A percentile compares a stretch with the other conserved stretches of the same genome.
Evolutionary conservation across 2,797 vertebrate species (phyloP).

Genomic region (Tragelaphus oryx): DNA sequence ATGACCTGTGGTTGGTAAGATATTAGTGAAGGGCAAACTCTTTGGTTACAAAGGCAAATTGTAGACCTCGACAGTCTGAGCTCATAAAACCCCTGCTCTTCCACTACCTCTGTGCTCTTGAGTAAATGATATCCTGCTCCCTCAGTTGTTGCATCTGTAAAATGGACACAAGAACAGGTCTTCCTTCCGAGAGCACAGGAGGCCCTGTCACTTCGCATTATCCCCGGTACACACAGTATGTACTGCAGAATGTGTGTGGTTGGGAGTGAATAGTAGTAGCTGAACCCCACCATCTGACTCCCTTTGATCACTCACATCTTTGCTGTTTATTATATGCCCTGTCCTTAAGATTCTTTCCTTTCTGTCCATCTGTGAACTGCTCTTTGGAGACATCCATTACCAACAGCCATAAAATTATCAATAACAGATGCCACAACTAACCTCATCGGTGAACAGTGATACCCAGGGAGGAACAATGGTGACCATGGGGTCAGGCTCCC

Average conservation of each 20-base stretch:
- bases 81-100: background rate
- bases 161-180: background rate
- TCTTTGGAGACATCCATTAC: background rate
- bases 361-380: background rate
- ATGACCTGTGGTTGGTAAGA: background rate
- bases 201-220: background rate
- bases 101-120: background rate
- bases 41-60: background rate
- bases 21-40: background rate
- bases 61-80: background rate
- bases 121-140: background rate
- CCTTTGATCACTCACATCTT: background rate
- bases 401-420: background rate
- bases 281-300: background rate
- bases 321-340: background rate
- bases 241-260: background rate
- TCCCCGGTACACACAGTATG: accelerated
- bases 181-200: background rate
- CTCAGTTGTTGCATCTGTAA: background rate
- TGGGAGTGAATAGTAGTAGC: background rate
- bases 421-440: background rate
- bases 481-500: background rate
- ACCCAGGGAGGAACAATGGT: background rate
- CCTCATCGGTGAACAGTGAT: background rate
- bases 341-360: background rate